Percentiles rank a stretch among this genome's conserved stretches.
phyloP scores from a whole-genome alignment of 1,140 invertebrate species.

The Drosophila murphyi region DNA sequence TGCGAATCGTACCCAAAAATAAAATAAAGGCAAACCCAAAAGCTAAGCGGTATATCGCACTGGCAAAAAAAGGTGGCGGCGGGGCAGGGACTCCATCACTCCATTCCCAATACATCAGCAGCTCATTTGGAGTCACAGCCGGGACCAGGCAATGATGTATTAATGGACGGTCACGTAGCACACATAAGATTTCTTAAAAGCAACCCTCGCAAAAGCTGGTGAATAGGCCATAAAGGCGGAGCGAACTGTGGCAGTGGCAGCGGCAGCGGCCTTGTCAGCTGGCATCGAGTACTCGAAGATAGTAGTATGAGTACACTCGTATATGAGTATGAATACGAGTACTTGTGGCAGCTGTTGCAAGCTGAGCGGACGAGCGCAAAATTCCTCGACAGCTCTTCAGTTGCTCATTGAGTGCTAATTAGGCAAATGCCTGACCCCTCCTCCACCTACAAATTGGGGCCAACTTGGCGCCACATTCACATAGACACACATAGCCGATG shows the following conservation, averaged over 20 bases:
- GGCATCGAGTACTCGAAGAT: slow-evolving; percentile 33
- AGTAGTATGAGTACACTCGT: slow-evolving; percentile 3
- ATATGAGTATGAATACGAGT: slow-evolving; percentile 25
- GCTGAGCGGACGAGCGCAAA: slow-evolving; percentile 24
- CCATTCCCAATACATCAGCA: slow-evolving; percentile 58
- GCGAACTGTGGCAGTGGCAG: background rate
- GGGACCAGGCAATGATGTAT: slow-evolving; percentile 64
- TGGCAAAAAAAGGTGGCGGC: slow-evolving; percentile 17
- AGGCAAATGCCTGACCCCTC: slow-evolving; percentile 67
- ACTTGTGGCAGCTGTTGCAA: slow-evolving; percentile 36
- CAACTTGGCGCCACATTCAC: slow-evolving; percentile 75
- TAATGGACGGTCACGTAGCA: slow-evolving; percentile 77
- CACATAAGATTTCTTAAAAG: slow-evolving; percentile 72
- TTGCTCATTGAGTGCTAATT: slow-evolving; percentile 77
- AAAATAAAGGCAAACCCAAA: slow-evolving; percentile 53
- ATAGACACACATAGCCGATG: slow-evolving; percentile 40
- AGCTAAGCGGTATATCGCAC: slow-evolving; percentile 29
- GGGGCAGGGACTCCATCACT: slow-evolving; percentile 21
- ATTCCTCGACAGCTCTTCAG: slow-evolving; percentile 53
- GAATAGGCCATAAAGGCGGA: slow-evolving; percentile 12
- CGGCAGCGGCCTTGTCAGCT: slow-evolving; percentile 33
- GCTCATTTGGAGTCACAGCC: slow-evolving; percentile 27
- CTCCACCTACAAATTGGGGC: slow-evolving; percentile 66
- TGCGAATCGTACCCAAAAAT: slow-evolving; percentile 51
- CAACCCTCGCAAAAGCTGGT: slow-evolving; percentile 59